These are phyloP conservation scores for Taphrorychus bicolor DNA, from an alignment of 2,888 invertebrate species.

Conservation along the genomic window DNA sequence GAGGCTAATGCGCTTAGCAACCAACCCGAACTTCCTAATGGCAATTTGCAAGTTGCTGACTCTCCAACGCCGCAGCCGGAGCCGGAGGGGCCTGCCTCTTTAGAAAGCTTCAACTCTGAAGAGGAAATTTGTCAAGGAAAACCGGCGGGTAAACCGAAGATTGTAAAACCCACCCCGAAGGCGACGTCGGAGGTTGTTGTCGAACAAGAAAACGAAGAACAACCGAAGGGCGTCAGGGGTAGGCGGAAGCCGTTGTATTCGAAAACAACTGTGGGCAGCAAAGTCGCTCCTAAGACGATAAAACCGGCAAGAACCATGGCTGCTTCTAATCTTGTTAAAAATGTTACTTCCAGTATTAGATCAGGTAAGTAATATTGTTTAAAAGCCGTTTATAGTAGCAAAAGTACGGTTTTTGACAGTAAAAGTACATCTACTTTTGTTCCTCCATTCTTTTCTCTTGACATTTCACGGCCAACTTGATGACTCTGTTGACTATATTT, in stretches of 20 bases:
- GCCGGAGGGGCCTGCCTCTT: background rate
- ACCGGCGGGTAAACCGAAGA: slow-evolving; percentile 65
- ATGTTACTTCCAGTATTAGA: slow-evolving; percentile 49
- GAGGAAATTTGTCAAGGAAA: slow-evolving; percentile 61
- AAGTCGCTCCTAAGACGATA: slow-evolving; percentile 48
- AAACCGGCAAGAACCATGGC: slow-evolving; percentile 53
- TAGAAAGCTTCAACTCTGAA: slow-evolving; percentile 40
- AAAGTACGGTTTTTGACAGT: no score
- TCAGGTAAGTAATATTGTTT: slow-evolving; percentile 26
- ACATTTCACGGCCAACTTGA: no score
- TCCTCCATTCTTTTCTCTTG: no score
- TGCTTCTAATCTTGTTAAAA: slow-evolving; percentile 55
- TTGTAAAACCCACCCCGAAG: slow-evolving; percentile 63
- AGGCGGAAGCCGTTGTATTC: slow-evolving; percentile 72
- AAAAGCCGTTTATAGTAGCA: no score
- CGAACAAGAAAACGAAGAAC: slow-evolving; percentile 53
- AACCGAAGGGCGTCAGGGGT: slow-evolving; percentile 62
- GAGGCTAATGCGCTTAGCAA: slow-evolving; percentile 13
- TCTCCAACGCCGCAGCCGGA: no score
- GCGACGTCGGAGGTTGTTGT: slow-evolving; percentile 46
- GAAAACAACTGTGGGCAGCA: slow-evolving; percentile 48
- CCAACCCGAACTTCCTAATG: no score
- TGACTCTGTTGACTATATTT: no score
- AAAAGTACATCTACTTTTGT: no score
- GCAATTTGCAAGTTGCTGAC: no score